A percentile compares a stretch with the other conserved stretches of the same genome.
Evolutionary conservation across 2,888 invertebrate species (phyloP).

Genomic region (Panopea generosa): DNA sequence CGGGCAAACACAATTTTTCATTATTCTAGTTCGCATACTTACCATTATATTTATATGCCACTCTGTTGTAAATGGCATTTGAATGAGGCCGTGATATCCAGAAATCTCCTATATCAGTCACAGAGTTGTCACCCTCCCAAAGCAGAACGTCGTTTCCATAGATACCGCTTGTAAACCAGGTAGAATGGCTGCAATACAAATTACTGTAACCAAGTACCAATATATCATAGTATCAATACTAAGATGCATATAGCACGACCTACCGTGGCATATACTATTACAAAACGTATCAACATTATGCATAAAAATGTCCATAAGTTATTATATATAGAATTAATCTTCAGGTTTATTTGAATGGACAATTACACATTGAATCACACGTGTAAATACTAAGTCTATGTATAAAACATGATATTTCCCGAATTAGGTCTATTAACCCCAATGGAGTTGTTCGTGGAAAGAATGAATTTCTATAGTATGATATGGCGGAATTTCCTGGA

Average conservation of each 20-base stretch:
- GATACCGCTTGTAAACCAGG: constrained; percentile 53
- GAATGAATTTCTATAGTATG: too few relatives aligned
- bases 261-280: too few relatives aligned
- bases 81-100: constrained; percentile 23
- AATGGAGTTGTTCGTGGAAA: too few relatives aligned
- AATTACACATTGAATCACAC: too few relatives aligned
- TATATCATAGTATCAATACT: background rate
- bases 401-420: too few relatives aligned
- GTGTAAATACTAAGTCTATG: too few relatives aligned
- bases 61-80: constrained; percentile 26
- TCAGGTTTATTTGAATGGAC: too few relatives aligned
- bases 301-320: too few relatives aligned
- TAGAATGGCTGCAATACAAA: constrained; percentile 38
- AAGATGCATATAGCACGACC: too few relatives aligned
- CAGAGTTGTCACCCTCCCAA: constrained; percentile 35
- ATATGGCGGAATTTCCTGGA: too few relatives aligned
- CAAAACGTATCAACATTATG: too few relatives aligned
- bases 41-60: constrained; percentile 27
- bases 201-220: background rate
- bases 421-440: too few relatives aligned
- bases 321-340: background rate
- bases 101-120: constrained; percentile 1
- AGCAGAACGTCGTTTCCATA: constrained; percentile 34
- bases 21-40: background rate
- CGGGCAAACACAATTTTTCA: background rate